Evolutionary conservation across 2,113 vertebrate genomes (phyloP).

Genomic region (Elaphurus davidianus): DNA sequence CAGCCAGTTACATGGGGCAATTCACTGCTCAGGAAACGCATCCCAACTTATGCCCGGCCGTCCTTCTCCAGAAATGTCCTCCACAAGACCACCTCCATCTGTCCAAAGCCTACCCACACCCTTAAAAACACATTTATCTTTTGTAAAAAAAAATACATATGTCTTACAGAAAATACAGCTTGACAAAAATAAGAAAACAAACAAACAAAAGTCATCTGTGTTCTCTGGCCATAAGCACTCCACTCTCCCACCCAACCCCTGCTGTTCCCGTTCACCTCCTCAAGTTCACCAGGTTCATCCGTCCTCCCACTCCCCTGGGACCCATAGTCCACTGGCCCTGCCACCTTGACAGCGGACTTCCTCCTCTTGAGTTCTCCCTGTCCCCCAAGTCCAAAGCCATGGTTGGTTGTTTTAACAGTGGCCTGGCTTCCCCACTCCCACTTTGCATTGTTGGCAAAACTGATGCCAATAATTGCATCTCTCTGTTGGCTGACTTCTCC

Average conservation of each 20-base stretch:
- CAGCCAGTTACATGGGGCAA: neutral
- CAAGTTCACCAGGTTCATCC: too few species aligned
- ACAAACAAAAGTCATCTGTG: neutral
- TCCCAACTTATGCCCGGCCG: accelerated
- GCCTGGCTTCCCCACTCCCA: neutral
- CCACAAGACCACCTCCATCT: neutral
- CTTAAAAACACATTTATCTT: neutral
- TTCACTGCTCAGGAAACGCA: accelerated
- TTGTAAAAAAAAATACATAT: neutral
- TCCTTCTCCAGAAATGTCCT: neutral
- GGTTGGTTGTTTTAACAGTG: neutral
- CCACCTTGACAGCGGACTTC: neutral
- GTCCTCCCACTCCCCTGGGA: neutral
- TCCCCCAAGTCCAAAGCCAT: neutral
- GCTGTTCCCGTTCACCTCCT: neutral
- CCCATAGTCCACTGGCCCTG: too few species aligned
- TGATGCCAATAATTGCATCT: accelerated
- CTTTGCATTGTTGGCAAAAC: neutral
- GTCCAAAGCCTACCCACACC: neutral
- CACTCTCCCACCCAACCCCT: too few species aligned
- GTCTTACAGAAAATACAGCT: neutral
- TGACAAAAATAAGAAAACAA: neutral
- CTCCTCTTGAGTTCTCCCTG: neutral
- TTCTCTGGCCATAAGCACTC: neutral
- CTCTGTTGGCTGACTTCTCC: neutral